Conservation (phyloP, 2,888 invertebrate species). For the Oligia fasciuncula region DNA sequence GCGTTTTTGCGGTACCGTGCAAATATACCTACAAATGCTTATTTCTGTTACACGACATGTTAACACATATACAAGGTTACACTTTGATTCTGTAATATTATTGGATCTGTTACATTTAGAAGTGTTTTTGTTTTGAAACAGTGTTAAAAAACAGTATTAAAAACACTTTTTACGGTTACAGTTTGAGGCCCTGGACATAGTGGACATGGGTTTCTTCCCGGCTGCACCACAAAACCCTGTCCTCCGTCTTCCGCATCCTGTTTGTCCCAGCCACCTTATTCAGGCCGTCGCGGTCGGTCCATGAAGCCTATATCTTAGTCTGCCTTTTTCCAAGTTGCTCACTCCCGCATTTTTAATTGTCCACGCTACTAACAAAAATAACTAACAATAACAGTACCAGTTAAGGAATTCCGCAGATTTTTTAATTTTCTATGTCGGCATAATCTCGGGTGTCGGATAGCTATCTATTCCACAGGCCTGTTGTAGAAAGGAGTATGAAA, state of each 20-base stretch:
- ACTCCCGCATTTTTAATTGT: constrained; percentile 26
- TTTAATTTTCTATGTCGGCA: constrained; percentile 54
- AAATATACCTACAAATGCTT: no score
- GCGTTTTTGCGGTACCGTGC: no score
- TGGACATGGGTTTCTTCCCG: neutral
- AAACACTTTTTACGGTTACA: no score
- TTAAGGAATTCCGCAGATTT: constrained; percentile 57
- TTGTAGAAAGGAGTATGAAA: constrained; percentile 34
- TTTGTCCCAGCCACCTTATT: neutral
- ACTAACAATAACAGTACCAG: constrained; percentile 27
- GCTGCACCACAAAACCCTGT: neutral
- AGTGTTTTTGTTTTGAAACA: no score
- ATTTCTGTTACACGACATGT: no score
- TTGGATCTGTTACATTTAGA: no score
- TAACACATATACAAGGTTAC: no score
- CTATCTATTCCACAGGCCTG: constrained; percentile 30
- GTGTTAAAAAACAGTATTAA: no score
- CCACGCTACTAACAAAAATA: constrained; percentile 34
- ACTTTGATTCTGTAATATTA: no score
- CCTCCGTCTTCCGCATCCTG: neutral
- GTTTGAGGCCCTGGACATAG: no score
- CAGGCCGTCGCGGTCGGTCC: no score
- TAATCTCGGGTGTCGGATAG: constrained; percentile 19
- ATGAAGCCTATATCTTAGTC: neutral
- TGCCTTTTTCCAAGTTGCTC: neutral